Conservation (phyloP, 2,113 vertebrate species). For the Damaliscus lunatus region DNA sequence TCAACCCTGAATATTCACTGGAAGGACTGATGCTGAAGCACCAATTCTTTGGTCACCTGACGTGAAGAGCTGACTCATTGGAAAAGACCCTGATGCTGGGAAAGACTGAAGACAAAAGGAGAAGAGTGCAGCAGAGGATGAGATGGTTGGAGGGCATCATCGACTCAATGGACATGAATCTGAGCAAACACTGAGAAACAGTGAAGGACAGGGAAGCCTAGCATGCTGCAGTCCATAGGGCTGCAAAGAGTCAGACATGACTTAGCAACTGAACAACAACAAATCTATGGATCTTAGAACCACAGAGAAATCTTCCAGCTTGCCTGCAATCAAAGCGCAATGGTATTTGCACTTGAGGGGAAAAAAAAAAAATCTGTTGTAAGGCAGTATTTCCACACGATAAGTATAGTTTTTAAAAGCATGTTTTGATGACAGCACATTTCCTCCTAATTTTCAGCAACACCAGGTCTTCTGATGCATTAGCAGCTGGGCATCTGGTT, state of each 20-base stretch:
- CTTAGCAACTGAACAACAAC: not conserved
- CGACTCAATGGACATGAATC: not conserved
- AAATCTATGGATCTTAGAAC: not conserved
- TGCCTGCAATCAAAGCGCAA: not conserved
- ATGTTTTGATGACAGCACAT: constrained; percentile 1
- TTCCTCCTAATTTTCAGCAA: not conserved
- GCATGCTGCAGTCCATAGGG: not conserved
- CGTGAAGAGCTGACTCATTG: not conserved
- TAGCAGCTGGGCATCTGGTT: not conserved
- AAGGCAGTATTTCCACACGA: not conserved
- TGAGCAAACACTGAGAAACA: not conserved
- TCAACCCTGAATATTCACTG: not conserved
- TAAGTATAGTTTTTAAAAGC: constrained; percentile 25
- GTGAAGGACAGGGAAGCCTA: not conserved
- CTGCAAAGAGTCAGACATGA: not conserved
- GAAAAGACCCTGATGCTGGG: not conserved
- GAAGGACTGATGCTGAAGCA: not conserved
- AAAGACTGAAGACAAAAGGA: not conserved
- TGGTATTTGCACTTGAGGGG: not conserved
- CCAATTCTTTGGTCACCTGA: not conserved
- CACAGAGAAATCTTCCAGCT: not conserved
- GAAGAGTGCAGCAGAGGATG: not conserved
- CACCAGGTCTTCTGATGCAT: not conserved
- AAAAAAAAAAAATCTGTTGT: not conserved
- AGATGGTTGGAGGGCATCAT: not conserved